Base-by-base conservation (phyloP, 2,797 vertebrate species). In the Eleutherodactylus coqui region DNA sequence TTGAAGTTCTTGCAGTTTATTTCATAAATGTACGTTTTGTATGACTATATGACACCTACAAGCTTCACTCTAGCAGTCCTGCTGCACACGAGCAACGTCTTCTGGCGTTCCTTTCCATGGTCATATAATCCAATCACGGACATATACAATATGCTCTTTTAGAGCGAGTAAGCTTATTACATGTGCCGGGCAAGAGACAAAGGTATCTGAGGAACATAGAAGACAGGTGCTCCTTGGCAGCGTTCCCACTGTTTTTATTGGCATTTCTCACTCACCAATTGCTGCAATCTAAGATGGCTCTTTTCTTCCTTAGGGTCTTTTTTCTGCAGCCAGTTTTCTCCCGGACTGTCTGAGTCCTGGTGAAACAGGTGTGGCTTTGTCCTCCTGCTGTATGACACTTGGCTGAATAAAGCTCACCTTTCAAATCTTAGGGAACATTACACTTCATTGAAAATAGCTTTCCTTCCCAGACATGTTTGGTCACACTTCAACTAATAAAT, bases 211-310 rank as follows among this genome's bases (percentile, higher is more conserved):
- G 77, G 75, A 80, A 55, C 67, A 89, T 86, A 86, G 70, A 47
- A 90, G 69, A 86, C 89, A 91, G 85, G 89, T 91, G 90, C 88
- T 88, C 64, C 75, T 87, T 89, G 89, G 88, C 81, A 88, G 82
- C 17, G 86, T 85, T 84, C 88, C 87, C 78, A 3, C 70, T 91
- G 88, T 88, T 91, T 92, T 88, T 83, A 88, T 38, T 88, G 80
- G 51, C 86, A 87, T 87, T 89, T 87, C 88, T 86, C 76, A 86
- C 75, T 43, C 86, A 90, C 86, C 87, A 90, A 53, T 83, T 55
- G 77, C 87, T 86, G 89, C 86, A 89, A 64, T 79, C 88, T 88
- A 86, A 90, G 67, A 87, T 69, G 82, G 62, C 84, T 83, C 86
- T 43, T 19, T 64, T 70, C 72, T 84, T 79, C 67, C 36, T 2